phyloP scores from a whole-genome alignment of 2,113 vertebrate species.

The human (Homo sapiens) region GRCh38 chr15:24846001-24846500 shows the following conservation, averaged over 20 bases:
- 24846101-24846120: background rate
- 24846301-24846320: background rate
- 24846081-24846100: background rate
- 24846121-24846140: background rate
- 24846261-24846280: background rate
- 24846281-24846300: background rate
- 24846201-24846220: background rate
- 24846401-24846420: background rate
- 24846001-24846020: too few relatives aligned
- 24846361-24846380: background rate
- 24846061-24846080: too few relatives aligned
- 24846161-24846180: background rate
- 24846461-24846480: background rate
- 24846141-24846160: background rate
- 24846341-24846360: background rate
- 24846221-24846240: background rate
- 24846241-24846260: background rate
- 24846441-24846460: background rate
- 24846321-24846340: background rate
- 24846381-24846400: background rate
- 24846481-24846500: background rate
- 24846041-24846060: too few relatives aligned
- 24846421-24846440: background rate
- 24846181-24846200: background rate
- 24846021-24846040: too few relatives aligned